Base-by-base conservation (phyloP, 2,113 vertebrate species). In the Benitochromis conjunctus region DNA sequence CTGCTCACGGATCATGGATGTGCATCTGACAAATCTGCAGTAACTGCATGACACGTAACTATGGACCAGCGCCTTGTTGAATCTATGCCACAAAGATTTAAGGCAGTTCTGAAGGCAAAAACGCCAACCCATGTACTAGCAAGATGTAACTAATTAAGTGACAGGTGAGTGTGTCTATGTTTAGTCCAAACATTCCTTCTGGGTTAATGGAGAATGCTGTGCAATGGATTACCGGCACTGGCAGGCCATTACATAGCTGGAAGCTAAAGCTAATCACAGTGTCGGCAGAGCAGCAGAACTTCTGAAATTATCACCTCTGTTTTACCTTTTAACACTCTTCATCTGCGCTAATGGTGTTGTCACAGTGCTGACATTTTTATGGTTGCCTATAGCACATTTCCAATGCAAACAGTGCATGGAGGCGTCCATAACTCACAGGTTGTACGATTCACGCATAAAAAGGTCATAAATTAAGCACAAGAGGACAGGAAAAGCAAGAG, bases 301-400 rank as follows among this genome's bases (percentile, higher is more conserved):
- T 71, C 80, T 82, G 58, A 41, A 89, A 91, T 90, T 36, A 93
- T 93, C 21, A 55, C 79, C 91, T 54, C 90, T 84, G 64, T 81
- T 95, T 58, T 93, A 94, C 89, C 95, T 93, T 94, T 95, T 92
- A 89, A 90, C 54, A 54, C 90, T 96, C 94, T 86, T 96, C 94
- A 92, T 90, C 87, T 89, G 57, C 82, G 60, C 94, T 95, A 84
- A 82, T 0, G 86, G 85, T 88, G 91, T 86, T 92, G 90, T 93
- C 94, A 88, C 81, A 86, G 71, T 3, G 5, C 29, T 82, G 91
- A 51, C 88, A 78, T 92, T 86, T 94, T 89, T 89, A 94, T 85
- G 60, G 84, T 82, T 79, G 82, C 81, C 55, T 86, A 79, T 29
- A 38, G 41, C 78, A 80, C 80, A 86, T 91, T 92, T 85, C 74